Percentiles rank a stretch among this genome's conserved stretches.
These are phyloP conservation scores for Coryphaenoides rupestris DNA, from an alignment of 2,113 vertebrate genomes.

Conservation along the genomic window DNA sequence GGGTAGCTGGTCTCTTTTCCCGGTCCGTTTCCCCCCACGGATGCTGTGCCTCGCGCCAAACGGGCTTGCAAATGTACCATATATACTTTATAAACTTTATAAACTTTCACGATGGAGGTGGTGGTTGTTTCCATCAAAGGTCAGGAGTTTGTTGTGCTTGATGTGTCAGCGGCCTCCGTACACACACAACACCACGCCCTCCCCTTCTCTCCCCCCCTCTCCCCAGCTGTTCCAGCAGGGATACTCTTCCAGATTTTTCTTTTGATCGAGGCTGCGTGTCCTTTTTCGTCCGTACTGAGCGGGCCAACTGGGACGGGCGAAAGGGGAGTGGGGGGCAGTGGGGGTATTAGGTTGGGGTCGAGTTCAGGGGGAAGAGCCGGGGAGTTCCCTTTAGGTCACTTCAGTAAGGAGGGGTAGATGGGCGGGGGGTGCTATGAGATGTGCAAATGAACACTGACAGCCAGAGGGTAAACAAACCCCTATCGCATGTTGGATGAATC, in stretches of 20 bases:
- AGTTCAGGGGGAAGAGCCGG: slow-evolving; percentile 20
- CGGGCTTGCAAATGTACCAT: too few species aligned
- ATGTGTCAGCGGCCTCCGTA: slow-evolving; percentile 68
- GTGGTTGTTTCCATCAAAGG: slow-evolving; percentile 44
- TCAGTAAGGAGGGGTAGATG: slow-evolving; percentile 16
- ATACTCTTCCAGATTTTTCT: slow-evolving; percentile 49
- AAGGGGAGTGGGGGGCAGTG: slow-evolving; percentile 7
- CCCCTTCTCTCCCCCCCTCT: too few species aligned
- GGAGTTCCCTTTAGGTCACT: slow-evolving; percentile 26
- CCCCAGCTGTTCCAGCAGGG: slow-evolving; percentile 60
- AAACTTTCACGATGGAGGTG: slow-evolving; percentile 25
- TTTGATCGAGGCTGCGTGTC: slow-evolving; percentile 48
- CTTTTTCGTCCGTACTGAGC: slow-evolving; percentile 39
- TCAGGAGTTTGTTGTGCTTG: slow-evolving; percentile 60
- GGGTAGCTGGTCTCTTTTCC: too few species aligned
- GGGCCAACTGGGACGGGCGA: slow-evolving; percentile 24
- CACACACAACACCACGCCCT: slow-evolving; percentile 27
- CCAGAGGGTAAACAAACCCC: slow-evolving; percentile 11
- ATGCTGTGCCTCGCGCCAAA: too few species aligned
- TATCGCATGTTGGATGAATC: slow-evolving; percentile 24
- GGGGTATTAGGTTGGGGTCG: slow-evolving; percentile 11
- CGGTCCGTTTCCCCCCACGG: too few species aligned
- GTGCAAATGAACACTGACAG: slow-evolving; percentile 32
- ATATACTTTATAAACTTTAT: too few species aligned
- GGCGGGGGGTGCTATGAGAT: slow-evolving; percentile 23